Percentiles rank a stretch among this genome's conserved stretches.
phyloP scores from a whole-genome alignment of 1,140 invertebrate genomes.

The Chelonus insularis region DNA sequence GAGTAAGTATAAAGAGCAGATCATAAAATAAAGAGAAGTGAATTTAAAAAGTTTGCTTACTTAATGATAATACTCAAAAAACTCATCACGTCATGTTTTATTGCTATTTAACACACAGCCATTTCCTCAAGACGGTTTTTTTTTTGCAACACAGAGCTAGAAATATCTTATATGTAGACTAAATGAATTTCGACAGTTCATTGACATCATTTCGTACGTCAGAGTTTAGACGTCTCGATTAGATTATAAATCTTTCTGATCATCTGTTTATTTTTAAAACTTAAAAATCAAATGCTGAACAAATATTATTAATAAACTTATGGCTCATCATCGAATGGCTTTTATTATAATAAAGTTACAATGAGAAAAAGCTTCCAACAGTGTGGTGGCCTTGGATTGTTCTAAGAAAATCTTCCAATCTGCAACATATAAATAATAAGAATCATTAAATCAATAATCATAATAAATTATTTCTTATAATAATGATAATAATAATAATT shows the following conservation, averaged over 20 bases:
- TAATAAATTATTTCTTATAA: too few species aligned
- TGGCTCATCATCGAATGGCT: too few species aligned
- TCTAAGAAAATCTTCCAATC: too few species aligned
- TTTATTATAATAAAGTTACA: too few species aligned
- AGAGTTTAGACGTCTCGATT: not conserved
- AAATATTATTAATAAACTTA: not conserved
- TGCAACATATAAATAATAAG: too few species aligned
- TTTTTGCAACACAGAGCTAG: not conserved
- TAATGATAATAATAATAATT: not conserved
- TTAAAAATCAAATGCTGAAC: not conserved
- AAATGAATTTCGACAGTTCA: conserved; percentile 1
- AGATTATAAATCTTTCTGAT: not conserved
- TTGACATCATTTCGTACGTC: not conserved
- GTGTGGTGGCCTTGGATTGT: too few species aligned
- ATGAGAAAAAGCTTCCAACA: too few species aligned
- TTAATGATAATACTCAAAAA: not conserved
- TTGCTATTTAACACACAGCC: not conserved
- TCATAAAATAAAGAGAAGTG: too few species aligned
- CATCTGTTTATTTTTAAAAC: not conserved
- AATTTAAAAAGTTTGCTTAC: not conserved
- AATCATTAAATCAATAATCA: too few species aligned
- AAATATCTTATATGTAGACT: not conserved
- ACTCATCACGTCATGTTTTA: not conserved
- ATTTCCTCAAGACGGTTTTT: not conserved
- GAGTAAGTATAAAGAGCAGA: conserved; percentile 54